These are phyloP conservation scores for Euzetes globulus DNA, from an alignment of 2,888 invertebrate genomes.

Conservation along the genomic window DNA sequence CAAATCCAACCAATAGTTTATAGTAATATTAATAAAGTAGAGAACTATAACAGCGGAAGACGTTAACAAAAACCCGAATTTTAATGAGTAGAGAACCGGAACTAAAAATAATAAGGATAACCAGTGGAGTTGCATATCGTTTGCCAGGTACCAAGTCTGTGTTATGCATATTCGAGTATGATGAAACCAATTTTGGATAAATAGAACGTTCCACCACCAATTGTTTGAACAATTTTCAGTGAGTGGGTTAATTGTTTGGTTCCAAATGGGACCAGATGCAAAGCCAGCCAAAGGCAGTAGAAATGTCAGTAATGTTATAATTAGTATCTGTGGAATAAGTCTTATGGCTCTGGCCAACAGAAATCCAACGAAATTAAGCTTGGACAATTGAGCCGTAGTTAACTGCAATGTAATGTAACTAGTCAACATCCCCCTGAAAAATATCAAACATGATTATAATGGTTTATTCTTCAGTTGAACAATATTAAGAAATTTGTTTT, in stretches of 20 bases:
- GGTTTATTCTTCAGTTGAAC: too few relatives aligned
- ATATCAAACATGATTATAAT: too few relatives aligned
- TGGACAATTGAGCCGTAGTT: not conserved
- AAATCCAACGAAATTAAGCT: slow-evolving; percentile 1
- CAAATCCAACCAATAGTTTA: slow-evolving; percentile 8
- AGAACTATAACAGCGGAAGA: not conserved
- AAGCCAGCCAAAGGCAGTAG: slow-evolving; percentile 20
- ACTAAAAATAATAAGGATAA: slow-evolving; percentile 21
- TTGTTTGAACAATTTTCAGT: slow-evolving; percentile 28
- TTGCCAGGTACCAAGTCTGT: slow-evolving; percentile 36
- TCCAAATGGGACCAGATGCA: slow-evolving; percentile 35
- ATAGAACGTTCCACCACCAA: slow-evolving; percentile 38
- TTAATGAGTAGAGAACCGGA: not conserved
- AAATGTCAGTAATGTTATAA: slow-evolving; percentile 11
- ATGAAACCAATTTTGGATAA: slow-evolving; percentile 23
- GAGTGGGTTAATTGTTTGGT: slow-evolving; percentile 6
- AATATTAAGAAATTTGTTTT: too few relatives aligned
- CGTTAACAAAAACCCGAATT: not conserved
- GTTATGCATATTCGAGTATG: not conserved
- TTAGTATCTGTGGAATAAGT: slow-evolving; percentile 31
- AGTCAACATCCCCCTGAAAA: slow-evolving; percentile 7
- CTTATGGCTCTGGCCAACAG: slow-evolving; percentile 30
- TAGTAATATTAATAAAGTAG: not conserved
- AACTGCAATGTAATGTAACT: slow-evolving; percentile 6
- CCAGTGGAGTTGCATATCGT: slow-evolving; percentile 36